Base-by-base conservation (phyloP, 2,113 vertebrate species). In the Proteles cristata region DNA sequence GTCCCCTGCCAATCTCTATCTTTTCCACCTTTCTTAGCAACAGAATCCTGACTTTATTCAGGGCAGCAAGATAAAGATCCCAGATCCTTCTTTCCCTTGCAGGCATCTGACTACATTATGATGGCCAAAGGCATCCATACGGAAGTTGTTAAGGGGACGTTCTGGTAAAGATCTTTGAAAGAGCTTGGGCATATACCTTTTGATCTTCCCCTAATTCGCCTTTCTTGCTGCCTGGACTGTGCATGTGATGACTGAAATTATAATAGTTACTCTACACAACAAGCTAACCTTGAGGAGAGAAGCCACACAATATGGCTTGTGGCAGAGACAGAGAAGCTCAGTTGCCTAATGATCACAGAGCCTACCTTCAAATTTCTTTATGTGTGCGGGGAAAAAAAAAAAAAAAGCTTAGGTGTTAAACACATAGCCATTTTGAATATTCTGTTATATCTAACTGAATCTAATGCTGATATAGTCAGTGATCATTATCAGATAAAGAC, bases 401-500 rank as follows among this genome's bases (percentile, higher is more conserved):
- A 83, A 86, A 9, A 79, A 88, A 84, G n/a, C 55, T 68, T 65
- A 50, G 53, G 55, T 83, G 48, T 87, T 76, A 61, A 39, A 90
- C 25, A 94, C 71, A 82, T 26, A 69, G 25, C 80, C 96, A 93
- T 55, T 97, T 83, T 79, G 74, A 53, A 96, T 91, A 76, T 16
- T 96, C 16, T 65, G 25, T 85, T 73, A 45, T n/a, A 93, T 16
- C 10, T 81, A 96, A 68, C 43, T 28, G 68, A 91, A 83, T 93
- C 74, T 91, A 88, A 80, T n/a, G 15, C 2, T 93, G 63, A 93
- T 86, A 90, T 90, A 81, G 88, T 85, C 76, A 96, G 88, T 71
- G 80, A 96, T 48, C 43, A 82, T 31, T 48, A 96, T 90, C 96
- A 97, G 92, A 33, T 90, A 39, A 90, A 87, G 55, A 83, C 43